Evolutionary conservation across 2,888 invertebrate genomes (phyloP).

Genomic region (Cheilosia scutellata): DNA sequence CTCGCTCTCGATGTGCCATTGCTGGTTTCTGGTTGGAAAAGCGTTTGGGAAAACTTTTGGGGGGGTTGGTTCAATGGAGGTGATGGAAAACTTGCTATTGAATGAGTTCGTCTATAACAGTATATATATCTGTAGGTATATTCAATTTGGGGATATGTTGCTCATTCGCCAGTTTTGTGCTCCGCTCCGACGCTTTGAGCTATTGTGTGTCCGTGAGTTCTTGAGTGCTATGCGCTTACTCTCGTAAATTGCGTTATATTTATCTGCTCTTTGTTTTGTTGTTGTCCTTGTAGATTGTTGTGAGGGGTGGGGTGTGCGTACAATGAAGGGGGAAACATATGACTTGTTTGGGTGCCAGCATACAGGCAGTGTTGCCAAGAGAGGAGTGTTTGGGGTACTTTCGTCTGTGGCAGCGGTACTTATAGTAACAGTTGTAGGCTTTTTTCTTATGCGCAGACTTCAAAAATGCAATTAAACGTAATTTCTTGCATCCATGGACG

Average conservation of each 20-base stretch:
- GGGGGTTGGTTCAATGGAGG: neutral
- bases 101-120: constrained; percentile 48
- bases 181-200: constrained; percentile 49
- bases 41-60: constrained; percentile 9
- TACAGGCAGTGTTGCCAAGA: constrained; percentile 52
- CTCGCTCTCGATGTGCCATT: constrained; percentile 48
- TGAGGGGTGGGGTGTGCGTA: constrained; percentile 38
- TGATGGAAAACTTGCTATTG: constrained; percentile 51
- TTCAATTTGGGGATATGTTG: constrained; percentile 69
- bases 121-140: constrained; percentile 23
- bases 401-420: neutral
- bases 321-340: constrained; percentile 29
- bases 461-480: too few species aligned
- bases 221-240: constrained; percentile 60
- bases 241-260: constrained; percentile 72
- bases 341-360: constrained; percentile 31
- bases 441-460: too few species aligned
- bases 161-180: constrained; percentile 66
- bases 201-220: constrained; percentile 58
- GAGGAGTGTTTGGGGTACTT: constrained; percentile 13
- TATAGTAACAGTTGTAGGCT: too few species aligned
- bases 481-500: too few species aligned
- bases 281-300: constrained; percentile 7
- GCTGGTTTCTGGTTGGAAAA: constrained; percentile 20
- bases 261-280: constrained; percentile 57